Percentiles rank a stretch among this genome's conserved stretches.
These are phyloP conservation scores for Eulemur rufifrons DNA, from an alignment of 2,113 vertebrate species.

Conservation along the genomic window DNA sequence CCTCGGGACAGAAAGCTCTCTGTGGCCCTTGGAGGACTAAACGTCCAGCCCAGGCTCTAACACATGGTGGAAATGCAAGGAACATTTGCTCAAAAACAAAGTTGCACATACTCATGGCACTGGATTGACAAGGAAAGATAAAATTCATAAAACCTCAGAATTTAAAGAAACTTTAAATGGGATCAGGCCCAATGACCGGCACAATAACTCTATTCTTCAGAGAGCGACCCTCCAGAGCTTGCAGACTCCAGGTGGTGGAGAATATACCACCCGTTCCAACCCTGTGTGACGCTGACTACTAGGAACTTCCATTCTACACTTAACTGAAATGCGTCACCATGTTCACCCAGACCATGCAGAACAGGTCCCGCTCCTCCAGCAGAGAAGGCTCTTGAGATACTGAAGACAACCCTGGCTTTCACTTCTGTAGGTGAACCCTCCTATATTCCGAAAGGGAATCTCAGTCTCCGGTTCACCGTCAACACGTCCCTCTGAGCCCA, in stretches of 20 bases:
- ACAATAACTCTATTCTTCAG: not conserved
- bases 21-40: not conserved
- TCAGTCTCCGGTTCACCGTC: not conserved
- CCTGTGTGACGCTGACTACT: fast-evolving
- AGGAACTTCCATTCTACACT: not conserved
- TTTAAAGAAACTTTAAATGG: not conserved
- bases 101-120: not conserved
- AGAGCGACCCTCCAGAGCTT: not conserved
- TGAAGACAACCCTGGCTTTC: not conserved
- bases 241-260: not conserved
- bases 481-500: not conserved
- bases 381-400: not conserved
- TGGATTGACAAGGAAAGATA: not conserved
- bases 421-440: not conserved
- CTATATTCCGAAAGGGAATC: not conserved
- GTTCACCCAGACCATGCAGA: not conserved
- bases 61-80: not conserved
- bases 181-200: not conserved
- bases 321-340: not conserved
- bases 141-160: not conserved
- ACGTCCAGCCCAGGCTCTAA: not conserved
- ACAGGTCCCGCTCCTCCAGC: not conserved
- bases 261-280: not conserved
- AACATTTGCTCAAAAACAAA: not conserved
- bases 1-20: not conserved